A percentile compares a stretch with the other conserved stretches of the same genome.
phyloP scores from a whole-genome alignment of 2,113 vertebrate species.

The Petrocephalus microphthalmus region DNA sequence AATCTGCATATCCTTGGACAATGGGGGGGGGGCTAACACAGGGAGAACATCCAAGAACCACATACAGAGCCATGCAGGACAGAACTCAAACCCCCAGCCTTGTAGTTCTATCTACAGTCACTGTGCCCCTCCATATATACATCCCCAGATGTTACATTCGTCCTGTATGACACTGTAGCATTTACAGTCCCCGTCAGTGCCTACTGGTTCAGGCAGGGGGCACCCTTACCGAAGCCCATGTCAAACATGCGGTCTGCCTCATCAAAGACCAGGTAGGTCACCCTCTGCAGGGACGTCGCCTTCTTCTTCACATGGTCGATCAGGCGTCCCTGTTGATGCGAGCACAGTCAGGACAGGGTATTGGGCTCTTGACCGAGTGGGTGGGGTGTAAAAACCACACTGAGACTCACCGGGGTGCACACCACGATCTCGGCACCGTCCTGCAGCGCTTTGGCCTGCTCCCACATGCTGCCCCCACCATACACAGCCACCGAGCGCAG shows the following conservation, averaged over 20 bases:
- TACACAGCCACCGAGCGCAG: conserved; percentile 94
- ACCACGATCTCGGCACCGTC: conserved; percentile 98
- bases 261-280: conserved; percentile 95
- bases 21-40: background rate
- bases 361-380: background rate
- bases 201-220: background rate
- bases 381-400: no score
- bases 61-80: background rate
- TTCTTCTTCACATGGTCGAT: conserved; percentile 99
- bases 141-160: no score
- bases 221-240: conserved; percentile 90
- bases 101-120: background rate
- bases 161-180: no score
- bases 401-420: conserved; percentile 89
- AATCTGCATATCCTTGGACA: background rate
- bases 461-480: conserved; percentile 99
- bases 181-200: background rate
- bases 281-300: conserved; percentile 92
- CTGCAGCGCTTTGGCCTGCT: conserved; percentile 95
- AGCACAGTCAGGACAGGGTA: background rate
- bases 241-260: conserved; percentile 99
- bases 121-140: background rate
- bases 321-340: conserved; percentile 76
- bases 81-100: background rate
- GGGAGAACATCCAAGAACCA: background rate